Base-by-base conservation (phyloP, 2,888 invertebrate species). In the Chromoteleia sp. region DNA sequence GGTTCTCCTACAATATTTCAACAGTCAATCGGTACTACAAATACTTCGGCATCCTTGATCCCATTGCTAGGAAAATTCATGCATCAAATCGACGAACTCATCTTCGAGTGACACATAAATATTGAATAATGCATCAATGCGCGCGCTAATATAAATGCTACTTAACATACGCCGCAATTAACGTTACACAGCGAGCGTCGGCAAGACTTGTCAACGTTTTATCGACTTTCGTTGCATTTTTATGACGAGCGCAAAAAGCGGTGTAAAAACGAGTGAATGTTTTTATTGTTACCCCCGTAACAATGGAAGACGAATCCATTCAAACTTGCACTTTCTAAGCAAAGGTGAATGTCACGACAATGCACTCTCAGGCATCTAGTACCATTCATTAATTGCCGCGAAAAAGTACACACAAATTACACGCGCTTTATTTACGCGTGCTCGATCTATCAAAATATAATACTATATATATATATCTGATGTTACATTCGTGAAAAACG, bases 321-420 rank as follows among this genome's bases (percentile, higher is more conserved):
- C 61, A 75, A 80, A 80, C 80, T 73, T 63, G 75, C 80, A 75
- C 75, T 80, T 80, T 80, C 80, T 80, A 80, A 61, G 75, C 70
- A 39, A 75, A 80, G 80, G 74, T 80, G 80, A 80, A 80, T 80
- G 80, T 80, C 80, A 75, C 75, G 68, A 80, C 70, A 70, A 75
- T 75, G 68, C 74, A 75, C 65, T 75, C 56, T 17, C 61, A 39
- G 75, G 25, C 56, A 75, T 48, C 65, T 63, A 61, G 61, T 61
- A 56, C 61, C 54, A 63, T 80, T 80, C 74, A 73, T 79, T 78
- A 78, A 78, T 73, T 59, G 43, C 30, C 43, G 33, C 45, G 25
- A 61, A 77, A 70, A 77, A 68, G 25, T n/a, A 56, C 33, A 25
- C 15, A 39, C 48, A 25, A 30, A 52, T 59, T 67, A 8, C n/a